A percentile compares a stretch with the other conserved stretches of the same genome.
phyloP scores from a whole-genome alignment of 2,113 vertebrate species.

The Formicarius rufipectus region DNA sequence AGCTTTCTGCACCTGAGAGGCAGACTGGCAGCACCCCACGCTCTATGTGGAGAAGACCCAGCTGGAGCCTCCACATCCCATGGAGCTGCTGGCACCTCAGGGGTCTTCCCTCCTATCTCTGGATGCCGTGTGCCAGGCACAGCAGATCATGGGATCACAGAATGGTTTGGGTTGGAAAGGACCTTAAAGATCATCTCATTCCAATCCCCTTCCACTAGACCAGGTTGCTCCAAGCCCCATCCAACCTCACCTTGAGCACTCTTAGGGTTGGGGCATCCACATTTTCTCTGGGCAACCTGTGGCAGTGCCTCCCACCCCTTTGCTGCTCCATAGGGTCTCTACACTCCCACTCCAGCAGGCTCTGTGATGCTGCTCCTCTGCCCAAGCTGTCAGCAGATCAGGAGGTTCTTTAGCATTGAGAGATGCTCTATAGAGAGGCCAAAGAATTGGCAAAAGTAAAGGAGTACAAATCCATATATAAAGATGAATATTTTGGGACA shows the following conservation, averaged over 20 bases:
- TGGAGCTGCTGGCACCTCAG: neutral
- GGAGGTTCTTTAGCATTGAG: neutral
- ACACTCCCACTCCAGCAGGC: fast-evolving
- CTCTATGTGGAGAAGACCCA: neutral
- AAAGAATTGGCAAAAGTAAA: neutral
- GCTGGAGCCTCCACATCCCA: neutral
- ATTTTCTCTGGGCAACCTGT: neutral
- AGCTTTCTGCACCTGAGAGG: neutral
- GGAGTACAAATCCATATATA: neutral
- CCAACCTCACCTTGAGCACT: neutral
- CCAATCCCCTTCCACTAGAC: neutral
- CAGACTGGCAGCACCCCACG: neutral
- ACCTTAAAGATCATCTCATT: neutral
- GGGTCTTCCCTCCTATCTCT: neutral
- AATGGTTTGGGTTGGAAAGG: neutral
- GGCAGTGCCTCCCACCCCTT: too few species aligned
- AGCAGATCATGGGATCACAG: neutral
- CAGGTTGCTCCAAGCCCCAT: neutral
- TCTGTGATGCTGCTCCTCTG: neutral
- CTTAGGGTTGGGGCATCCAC: neutral
- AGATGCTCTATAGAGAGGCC: neutral
- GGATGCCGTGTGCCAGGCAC: neutral
- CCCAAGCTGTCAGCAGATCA: neutral
- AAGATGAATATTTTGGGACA: neutral
- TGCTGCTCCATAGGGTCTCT: neutral